Evolutionary conservation across 2,888 invertebrate species (phyloP).

Genomic region (Dasysyrphus albostriatus): DNA sequence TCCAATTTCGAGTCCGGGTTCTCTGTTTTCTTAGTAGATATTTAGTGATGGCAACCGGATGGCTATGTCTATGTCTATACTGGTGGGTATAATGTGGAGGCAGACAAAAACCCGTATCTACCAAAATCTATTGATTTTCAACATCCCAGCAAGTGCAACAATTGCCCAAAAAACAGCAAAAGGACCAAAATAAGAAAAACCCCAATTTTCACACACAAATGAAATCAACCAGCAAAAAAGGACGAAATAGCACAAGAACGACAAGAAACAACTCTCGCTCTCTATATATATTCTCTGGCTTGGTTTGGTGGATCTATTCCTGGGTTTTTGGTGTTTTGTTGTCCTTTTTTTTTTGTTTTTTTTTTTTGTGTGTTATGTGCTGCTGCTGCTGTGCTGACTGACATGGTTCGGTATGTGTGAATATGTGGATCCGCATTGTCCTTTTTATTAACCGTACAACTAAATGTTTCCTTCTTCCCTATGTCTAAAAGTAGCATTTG

Average conservation of each 20-base stretch:
- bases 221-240: constrained; percentile 72
- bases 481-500: constrained; percentile 37
- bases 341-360: constrained; percentile 46
- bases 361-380: constrained; percentile 22
- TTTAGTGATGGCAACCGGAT: constrained; percentile 6
- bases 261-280: constrained; percentile 73
- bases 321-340: constrained; percentile 48
- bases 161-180: constrained; percentile 68
- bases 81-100: not conserved
- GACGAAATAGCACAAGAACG: constrained; percentile 51
- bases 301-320: not conserved
- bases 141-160: constrained; percentile 63
- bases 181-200: constrained; percentile 54
- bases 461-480: constrained; percentile 38
- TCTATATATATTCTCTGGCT: constrained; percentile 18
- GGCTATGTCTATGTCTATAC: not conserved
- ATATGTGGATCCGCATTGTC: constrained; percentile 65
- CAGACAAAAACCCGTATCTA: constrained; percentile 33
- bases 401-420: constrained; percentile 42
- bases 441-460: constrained; percentile 67
- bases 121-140: constrained; percentile 70
- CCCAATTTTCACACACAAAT: constrained; percentile 67
- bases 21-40: constrained; percentile 31
- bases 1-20: constrained; percentile 46
- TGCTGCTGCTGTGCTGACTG: constrained; percentile 19